Evolutionary conservation across 2,113 vertebrate species (phyloP), one percentile per base, ranked within the genome.

Genomic region (Isurus oxyrinchus): DNA sequence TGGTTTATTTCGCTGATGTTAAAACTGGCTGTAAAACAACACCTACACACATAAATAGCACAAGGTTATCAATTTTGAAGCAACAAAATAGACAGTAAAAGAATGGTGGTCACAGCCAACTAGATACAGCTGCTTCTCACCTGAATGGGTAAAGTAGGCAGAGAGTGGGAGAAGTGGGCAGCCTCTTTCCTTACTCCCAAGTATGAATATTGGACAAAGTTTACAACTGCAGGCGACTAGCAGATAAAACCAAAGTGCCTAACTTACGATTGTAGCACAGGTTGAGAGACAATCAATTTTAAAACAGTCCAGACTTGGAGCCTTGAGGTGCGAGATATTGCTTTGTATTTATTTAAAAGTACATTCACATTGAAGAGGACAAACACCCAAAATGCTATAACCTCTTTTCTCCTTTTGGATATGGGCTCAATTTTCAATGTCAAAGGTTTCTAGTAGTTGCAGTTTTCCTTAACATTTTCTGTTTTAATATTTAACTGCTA

Each of bases 51-150:
- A 40, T 23, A 93, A 90, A 63, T 8, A 94, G 90, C 90, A 94
- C 13, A 40, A 94, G n/a, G 90, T 94, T 90, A 59, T 90, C 23
- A 90, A 57, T 90, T 94, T 61, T 94, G 90, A 94, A 94, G 35
- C 90, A 94, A 94, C 35, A 40, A 40, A 81, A 93, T 19, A 61
- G 59, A 61, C 57, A 21, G 59, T 63, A 63, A 63, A 66, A 94
- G 6, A 94, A 63, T n/a, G 61, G 87, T 35, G n/a, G 59, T 35
- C 63, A 19, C 57, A 63, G 57, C 57, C 90, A 84, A 84, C 14
- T 19, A 44, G 81, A 84, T 84, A 44, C 13, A 63, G 90, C 90
- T 63, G 90, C 57, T 40, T 66, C 59, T 35, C 90, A 63, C 40
- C 35, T 23, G 57, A 94, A 84, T 19, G 81, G 81, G 31, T 59